phyloP scores from a whole-genome alignment of 2,797 vertebrate species.

The Meriones psammophilus region DNA sequence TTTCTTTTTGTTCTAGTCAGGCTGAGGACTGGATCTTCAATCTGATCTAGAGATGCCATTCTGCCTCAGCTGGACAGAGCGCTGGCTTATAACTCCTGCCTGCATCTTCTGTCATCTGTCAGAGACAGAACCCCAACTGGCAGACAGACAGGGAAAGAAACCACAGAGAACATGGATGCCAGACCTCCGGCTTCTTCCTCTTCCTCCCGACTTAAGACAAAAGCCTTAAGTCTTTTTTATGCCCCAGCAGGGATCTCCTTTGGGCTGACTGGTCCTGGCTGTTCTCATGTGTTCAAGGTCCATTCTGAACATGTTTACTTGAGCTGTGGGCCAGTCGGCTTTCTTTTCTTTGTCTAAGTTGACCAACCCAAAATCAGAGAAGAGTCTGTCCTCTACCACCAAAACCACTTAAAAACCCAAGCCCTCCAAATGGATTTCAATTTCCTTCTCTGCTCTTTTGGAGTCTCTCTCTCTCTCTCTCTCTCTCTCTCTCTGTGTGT shows the following conservation, averaged over 20 bases:
- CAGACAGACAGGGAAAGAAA: neutral
- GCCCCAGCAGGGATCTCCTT: neutral
- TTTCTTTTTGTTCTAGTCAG: conserved; percentile 65
- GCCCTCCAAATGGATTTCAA: neutral
- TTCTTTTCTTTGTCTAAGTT: neutral
- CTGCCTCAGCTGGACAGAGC: conserved; percentile 33
- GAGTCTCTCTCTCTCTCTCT: neutral
- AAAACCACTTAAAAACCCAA: neutral
- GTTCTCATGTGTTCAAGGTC: neutral
- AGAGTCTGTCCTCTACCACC: neutral
- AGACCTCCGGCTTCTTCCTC: neutral
- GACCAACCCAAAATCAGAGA: neutral
- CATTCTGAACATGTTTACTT: neutral
- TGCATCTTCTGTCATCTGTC: neutral
- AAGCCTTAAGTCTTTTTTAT: neutral
- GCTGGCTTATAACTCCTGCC: neutral
- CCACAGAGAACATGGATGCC: neutral
- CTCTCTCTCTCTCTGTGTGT: neutral
- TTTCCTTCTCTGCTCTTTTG: neutral
- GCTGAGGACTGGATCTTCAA: neutral
- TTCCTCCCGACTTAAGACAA: neutral
- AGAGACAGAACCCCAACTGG: neutral
- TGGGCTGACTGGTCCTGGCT: neutral
- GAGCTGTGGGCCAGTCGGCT: neutral
- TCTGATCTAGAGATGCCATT: neutral